A percentile compares a stretch with the other conserved stretches of the same genome.
phyloP scores from a whole-genome alignment of 2,113 vertebrate species.

The Xiphophorus couchianus region DNA sequence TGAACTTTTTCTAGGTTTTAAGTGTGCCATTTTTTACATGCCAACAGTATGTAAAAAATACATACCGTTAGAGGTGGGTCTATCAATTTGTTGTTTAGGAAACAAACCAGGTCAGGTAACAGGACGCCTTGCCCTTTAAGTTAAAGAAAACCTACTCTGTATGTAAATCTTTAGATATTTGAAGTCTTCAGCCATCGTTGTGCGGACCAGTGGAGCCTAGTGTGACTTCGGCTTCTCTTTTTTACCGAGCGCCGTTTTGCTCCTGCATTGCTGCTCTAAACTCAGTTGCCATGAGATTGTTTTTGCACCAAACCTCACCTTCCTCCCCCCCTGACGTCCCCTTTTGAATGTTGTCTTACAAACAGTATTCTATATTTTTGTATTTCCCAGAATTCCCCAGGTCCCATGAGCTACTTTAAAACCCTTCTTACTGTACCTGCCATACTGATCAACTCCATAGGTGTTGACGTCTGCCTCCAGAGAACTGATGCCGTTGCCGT shows the following conservation, averaged over 20 bases:
- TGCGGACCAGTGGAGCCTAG: constrained; percentile 7
- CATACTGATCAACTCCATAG: constrained; percentile 33
- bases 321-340: neutral
- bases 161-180: constrained; percentile 4
- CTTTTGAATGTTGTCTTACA: constrained; percentile 17
- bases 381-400: constrained; percentile 23
- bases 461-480: constrained; percentile 26
- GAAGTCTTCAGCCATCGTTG: constrained; percentile 1
- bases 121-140: neutral
- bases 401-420: constrained; percentile 1
- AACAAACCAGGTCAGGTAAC: neutral
- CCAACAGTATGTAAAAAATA: neutral
- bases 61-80: neutral
- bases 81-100: neutral
- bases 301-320: constrained; percentile 18
- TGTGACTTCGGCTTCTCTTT: constrained; percentile 1
- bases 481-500: constrained; percentile 29
- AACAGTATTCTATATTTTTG: constrained; percentile 63
- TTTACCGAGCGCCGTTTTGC: neutral
- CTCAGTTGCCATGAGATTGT: constrained; percentile 7
- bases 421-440: neutral
- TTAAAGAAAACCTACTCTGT: constrained; percentile 3
- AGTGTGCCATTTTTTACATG: constrained; percentile 9
- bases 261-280: constrained; percentile 33
- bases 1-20: constrained; percentile 29